Evolutionary conservation across 1,140 invertebrate genomes (phyloP).

Genomic region (Ladona fulva): DNA sequence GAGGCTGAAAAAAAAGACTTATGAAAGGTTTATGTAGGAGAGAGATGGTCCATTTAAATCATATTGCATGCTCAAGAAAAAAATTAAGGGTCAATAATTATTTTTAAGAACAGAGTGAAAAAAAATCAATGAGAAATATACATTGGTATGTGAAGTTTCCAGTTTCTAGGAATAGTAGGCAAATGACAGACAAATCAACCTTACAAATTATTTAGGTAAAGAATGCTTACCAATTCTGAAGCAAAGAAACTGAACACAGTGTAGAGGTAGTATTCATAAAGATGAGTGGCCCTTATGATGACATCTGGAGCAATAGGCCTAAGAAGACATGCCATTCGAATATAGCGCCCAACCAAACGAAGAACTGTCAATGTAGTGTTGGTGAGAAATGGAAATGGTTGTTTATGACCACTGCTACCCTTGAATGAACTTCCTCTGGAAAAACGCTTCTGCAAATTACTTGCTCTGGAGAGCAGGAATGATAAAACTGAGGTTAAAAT

Average conservation of each 20-base stretch:
- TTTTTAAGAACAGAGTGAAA: too few species aligned
- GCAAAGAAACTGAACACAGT: constrained; percentile 85
- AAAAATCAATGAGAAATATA: too few species aligned
- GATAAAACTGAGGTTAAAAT: too few species aligned
- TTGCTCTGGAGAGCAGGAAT: too few species aligned
- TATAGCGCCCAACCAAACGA: constrained; percentile 81
- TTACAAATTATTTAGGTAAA: too few species aligned
- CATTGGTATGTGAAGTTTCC: too few species aligned
- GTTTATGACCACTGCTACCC: background rate
- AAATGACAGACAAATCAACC: too few species aligned
- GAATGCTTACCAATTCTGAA: constrained; percentile 52
- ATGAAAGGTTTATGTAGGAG: too few species aligned
- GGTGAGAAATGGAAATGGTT: constrained; percentile 47
- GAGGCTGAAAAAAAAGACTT: constrained; percentile 29
- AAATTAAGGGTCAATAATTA: too few species aligned
- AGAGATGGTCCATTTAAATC: too few species aligned
- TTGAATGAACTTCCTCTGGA: background rate
- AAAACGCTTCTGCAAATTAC: background rate
- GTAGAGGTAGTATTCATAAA: constrained; percentile 94
- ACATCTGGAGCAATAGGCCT: constrained; percentile 88
- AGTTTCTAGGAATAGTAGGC: too few species aligned
- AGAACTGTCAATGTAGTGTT: constrained; percentile 91
- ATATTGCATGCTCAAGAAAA: too few species aligned
- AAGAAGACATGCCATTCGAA: constrained; percentile 88
- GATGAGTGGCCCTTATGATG: constrained; percentile 78